Percentiles rank a stretch among this genome's conserved stretches.
Conservation (phyloP, 2,888 invertebrate genomes). For the Mythimna loreyi region DNA sequence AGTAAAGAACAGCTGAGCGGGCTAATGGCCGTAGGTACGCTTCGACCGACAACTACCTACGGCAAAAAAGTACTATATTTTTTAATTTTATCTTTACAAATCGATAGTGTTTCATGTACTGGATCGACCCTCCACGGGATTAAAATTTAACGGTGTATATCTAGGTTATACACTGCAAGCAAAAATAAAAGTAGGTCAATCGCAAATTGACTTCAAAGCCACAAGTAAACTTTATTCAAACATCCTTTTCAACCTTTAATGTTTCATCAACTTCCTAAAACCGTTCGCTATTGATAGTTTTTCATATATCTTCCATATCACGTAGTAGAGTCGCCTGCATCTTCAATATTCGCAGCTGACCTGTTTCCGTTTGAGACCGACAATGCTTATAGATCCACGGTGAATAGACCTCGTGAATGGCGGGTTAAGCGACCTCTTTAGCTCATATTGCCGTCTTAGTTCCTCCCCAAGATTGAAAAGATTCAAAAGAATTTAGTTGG, state of each 20-base stretch:
- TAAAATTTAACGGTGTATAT: too few relatives aligned
- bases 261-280: slow-evolving; percentile 8
- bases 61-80: too few relatives aligned
- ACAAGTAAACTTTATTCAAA: neutral
- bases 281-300: slow-evolving; percentile 3
- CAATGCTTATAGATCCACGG: slow-evolving; percentile 53
- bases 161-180: too few relatives aligned
- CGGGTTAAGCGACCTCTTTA: slow-evolving; percentile 32
- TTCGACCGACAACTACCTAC: too few relatives aligned
- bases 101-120: too few relatives aligned
- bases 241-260: neutral
- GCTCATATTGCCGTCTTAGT: slow-evolving; percentile 45
- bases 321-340: slow-evolving; percentile 8
- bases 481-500: slow-evolving; percentile 23
- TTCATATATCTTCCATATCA: slow-evolving; percentile 14
- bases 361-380: slow-evolving; percentile 47
- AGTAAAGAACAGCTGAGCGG: too few relatives aligned
- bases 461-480: slow-evolving; percentile 41
- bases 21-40: too few relatives aligned
- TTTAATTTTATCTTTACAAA: too few relatives aligned
- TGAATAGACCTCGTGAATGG: slow-evolving; percentile 51
- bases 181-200: too few relatives aligned
- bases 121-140: too few relatives aligned
- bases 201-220: neutral
- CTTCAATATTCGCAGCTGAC: slow-evolving; percentile 54